Evolutionary conservation across 2,113 vertebrate genomes (phyloP), one percentile per base, ranked within the genome.

Genomic region (Poicephalus meyeri): DNA sequence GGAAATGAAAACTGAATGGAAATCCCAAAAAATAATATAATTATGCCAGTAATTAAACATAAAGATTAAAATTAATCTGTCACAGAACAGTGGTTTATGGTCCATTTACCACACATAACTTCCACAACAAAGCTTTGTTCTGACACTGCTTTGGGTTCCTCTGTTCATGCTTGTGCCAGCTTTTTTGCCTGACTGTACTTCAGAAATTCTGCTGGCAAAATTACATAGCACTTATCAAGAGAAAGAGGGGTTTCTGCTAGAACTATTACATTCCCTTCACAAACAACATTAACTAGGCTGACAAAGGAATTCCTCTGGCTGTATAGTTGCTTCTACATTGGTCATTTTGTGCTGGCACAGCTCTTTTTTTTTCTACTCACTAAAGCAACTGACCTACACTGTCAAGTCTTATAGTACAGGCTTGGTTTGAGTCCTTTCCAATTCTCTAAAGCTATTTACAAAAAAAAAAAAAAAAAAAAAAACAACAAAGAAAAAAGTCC

Each of bases 281-380:
- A 94, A 91, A 90, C 55, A 94, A 39, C 31, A 80, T 73, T 63
- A 80, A 68, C 88, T 18, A 21, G 71, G 86, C 92, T 93, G 68
- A 95, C 92, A 96, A 44, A 93, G 58, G 66, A 90, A 97, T 90
- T 97, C 52, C 89, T 93, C 71, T 88, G 84, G 44, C 73, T 89
- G 13, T 93, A 44, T 39, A 72, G 74, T 41, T 91, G 91, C 42
- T 89, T 89, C 65, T 63, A 79, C 65, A 55, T 52, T 26, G 55
- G 71, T 84, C 3, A 0, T 10, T 93, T 89, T 91, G 47, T 89
- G 90, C 88, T 94, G 86, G 76, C 82, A 82, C 85, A 93, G 94
- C 80, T 94, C 42, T 94, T 76, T 90, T 61, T 37, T 86, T 55
- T 46, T 12, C 68, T 28, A 65, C 53, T 76, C 50, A 66, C 76